phyloP scores from a whole-genome alignment of 2,888 invertebrate species.

The Apoderus coryli region DNA sequence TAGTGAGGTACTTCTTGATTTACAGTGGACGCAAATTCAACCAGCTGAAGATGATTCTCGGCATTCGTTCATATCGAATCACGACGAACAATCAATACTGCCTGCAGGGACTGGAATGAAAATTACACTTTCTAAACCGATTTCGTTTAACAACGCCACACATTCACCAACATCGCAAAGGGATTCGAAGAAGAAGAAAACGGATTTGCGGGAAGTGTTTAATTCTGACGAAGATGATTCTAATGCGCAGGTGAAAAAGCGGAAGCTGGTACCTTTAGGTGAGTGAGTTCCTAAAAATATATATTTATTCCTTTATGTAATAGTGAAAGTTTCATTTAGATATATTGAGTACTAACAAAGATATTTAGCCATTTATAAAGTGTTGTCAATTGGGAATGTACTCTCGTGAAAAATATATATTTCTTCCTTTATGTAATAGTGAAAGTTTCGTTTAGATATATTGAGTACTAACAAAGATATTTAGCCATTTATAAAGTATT shows the following conservation, averaged over 20 bases:
- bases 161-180: slow-evolving; percentile 31
- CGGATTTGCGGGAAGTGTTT: slow-evolving; percentile 72
- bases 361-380: no score
- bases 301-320: no score
- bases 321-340: no score
- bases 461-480: no score
- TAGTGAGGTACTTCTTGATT: slow-evolving; percentile 6
- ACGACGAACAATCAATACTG: slow-evolving; percentile 26
- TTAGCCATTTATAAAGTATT: no score
- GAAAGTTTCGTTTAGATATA: no score
- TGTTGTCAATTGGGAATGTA: no score
- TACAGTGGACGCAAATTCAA: slow-evolving; percentile 32
- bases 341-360: no score
- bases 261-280: slow-evolving; percentile 68
- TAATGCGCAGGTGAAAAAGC: slow-evolving; percentile 44
- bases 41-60: slow-evolving; percentile 34
- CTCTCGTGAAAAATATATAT: no score
- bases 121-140: slow-evolving; percentile 32
- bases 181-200: slow-evolving; percentile 49
- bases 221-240: slow-evolving; percentile 69
- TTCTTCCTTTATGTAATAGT: no score
- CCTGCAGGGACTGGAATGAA: slow-evolving; percentile 30
- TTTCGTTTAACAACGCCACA: slow-evolving; percentile 21
- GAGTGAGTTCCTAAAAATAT: no score
- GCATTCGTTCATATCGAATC: slow-evolving; percentile 32